phyloP scores from a whole-genome alignment of 2,888 invertebrate genomes.

The Cheilosia impressa region DNA sequence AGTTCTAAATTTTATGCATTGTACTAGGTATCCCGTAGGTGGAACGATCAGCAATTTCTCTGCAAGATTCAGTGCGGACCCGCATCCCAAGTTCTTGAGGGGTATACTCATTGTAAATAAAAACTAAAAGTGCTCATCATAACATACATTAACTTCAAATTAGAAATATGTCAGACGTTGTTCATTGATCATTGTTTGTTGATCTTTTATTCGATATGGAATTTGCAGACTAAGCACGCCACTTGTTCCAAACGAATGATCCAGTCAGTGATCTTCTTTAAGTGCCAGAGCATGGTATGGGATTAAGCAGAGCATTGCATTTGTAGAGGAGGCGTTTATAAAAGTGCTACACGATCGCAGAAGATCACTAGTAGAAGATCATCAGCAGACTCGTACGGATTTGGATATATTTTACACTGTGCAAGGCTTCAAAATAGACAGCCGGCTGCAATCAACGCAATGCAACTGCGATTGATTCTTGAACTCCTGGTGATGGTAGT shows the following conservation, averaged over 20 bases:
- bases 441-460: conserved; percentile 48
- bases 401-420: conserved; percentile 48
- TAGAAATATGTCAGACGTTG: conserved; percentile 51
- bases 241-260: conserved; percentile 81
- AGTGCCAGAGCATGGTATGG: conserved; percentile 63
- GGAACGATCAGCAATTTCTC: conserved; percentile 45
- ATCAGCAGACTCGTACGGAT: conserved; percentile 59
- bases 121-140: conserved; percentile 62
- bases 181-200: conserved; percentile 25
- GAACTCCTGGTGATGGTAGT: conserved; percentile 66
- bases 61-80: conserved; percentile 47
- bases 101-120: conserved; percentile 28
- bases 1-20: conserved; percentile 66
- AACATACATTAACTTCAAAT: conserved; percentile 27
- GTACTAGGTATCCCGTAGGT: conserved; percentile 6
- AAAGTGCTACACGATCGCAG: conserved; percentile 79
- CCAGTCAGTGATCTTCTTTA: conserved; percentile 59
- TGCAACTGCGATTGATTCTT: conserved; percentile 72
- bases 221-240: conserved; percentile 78
- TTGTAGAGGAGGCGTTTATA: conserved; percentile 79
- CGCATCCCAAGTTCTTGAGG: background rate
- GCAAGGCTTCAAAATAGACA: conserved; percentile 14
- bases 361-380: conserved; percentile 77
- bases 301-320: conserved; percentile 74
- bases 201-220: conserved; percentile 68